These are phyloP conservation scores for Lasaia peninsularis DNA, from an alignment of 1,140 invertebrate genomes.

Conservation along the genomic window DNA sequence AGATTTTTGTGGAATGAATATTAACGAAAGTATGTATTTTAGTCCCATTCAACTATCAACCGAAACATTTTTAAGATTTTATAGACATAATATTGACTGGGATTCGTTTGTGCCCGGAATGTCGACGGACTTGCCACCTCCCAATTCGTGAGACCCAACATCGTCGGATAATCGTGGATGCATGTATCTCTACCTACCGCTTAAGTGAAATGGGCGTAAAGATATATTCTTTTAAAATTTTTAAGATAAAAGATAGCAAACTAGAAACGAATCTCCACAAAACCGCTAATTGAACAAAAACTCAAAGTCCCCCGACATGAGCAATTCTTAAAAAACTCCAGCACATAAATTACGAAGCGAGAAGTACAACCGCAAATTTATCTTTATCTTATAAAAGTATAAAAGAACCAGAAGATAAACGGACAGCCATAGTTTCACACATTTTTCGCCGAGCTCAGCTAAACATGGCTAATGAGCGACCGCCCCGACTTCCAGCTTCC, in stretches of 20 bases:
- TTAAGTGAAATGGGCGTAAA: too few species aligned
- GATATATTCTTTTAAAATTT: too few species aligned
- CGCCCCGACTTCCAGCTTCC: constrained; percentile 23
- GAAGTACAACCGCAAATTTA: constrained; percentile 9
- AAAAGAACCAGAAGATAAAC: constrained; percentile 6
- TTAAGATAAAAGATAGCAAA: background rate
- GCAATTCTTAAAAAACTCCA: background rate
- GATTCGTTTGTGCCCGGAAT: too few species aligned
- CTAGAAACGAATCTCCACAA: background rate
- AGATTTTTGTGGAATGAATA: too few species aligned
- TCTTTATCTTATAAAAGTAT: constrained; percentile 11
- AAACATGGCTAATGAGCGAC: constrained; percentile 27
- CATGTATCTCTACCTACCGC: too few species aligned
- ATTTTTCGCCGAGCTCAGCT: constrained; percentile 19
- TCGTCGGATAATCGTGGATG: too few species aligned
- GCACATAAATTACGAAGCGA: constrained; percentile 1
- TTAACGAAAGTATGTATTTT: too few species aligned
- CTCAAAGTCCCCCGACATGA: constrained; percentile 2
- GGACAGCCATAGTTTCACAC: constrained; percentile 12
- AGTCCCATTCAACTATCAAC: too few species aligned
- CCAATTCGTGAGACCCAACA: too few species aligned
- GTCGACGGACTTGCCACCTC: too few species aligned
- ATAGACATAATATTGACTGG: too few species aligned
- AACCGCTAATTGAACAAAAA: constrained; percentile 10
- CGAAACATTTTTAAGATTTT: too few species aligned